A percentile compares a stretch with the other conserved stretches of the same genome.
These are phyloP conservation scores for Eupithecia tripunctaria DNA, from an alignment of 2,888 invertebrate genomes.

Conservation along the genomic window DNA sequence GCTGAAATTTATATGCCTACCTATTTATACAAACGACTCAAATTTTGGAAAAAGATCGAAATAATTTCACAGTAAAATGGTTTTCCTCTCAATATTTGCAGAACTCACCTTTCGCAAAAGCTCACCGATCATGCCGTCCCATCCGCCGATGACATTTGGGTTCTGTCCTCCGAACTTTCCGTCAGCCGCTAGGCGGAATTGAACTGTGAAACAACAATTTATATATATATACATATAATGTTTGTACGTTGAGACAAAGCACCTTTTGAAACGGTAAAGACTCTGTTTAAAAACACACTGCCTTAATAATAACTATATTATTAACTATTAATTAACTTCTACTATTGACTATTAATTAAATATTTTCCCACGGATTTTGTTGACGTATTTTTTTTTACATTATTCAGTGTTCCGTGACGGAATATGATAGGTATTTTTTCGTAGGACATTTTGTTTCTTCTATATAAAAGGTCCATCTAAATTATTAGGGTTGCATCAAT, in stretches of 20 bases:
- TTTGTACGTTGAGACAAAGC: neutral
- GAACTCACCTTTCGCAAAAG: conserved; percentile 90
- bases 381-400: too few species aligned
- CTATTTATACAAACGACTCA: neutral
- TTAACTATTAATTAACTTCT: too few species aligned
- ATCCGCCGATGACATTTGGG: conserved; percentile 90
- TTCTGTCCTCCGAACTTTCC: conserved; percentile 94
- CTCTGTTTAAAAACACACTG: too few species aligned
- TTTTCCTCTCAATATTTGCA: neutral
- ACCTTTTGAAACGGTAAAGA: neutral
- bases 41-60: neutral
- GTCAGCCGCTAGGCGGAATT: conserved; percentile 93
- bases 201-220: conserved; percentile 84
- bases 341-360: too few species aligned
- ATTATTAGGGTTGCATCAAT: too few species aligned
- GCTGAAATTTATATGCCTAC: neutral
- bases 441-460: too few species aligned
- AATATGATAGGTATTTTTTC: too few species aligned
- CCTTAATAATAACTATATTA: too few species aligned
- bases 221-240: neutral
- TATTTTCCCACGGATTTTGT: too few species aligned
- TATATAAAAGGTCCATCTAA: too few species aligned
- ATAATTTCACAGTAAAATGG: neutral
- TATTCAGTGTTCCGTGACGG: too few species aligned
- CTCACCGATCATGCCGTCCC: conserved; percentile 97